Conservation (phyloP, 2,888 invertebrate genomes). For the Allacma fusca region DNA sequence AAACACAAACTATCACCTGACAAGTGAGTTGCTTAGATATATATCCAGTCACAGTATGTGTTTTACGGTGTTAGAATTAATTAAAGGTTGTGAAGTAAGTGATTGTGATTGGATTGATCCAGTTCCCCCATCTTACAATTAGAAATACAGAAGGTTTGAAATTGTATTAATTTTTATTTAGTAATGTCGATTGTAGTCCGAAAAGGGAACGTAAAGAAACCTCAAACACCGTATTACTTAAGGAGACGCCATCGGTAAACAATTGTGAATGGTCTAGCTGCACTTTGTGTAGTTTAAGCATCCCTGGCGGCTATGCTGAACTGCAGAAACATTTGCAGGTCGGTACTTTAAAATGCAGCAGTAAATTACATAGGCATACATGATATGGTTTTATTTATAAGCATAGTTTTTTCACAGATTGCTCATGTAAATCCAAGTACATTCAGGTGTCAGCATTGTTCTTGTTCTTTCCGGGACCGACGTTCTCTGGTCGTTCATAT, state of each 20-base stretch:
- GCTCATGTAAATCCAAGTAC: background rate
- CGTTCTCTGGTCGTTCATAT: background rate
- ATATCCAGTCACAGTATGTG: too few species aligned
- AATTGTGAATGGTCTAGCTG: background rate
- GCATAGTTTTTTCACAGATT: background rate
- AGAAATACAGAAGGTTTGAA: too few species aligned
- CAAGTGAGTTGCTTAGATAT: too few species aligned
- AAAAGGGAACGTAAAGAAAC: too few species aligned
- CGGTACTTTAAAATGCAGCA: background rate
- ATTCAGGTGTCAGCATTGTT: conserved; percentile 11
- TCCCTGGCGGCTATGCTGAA: background rate
- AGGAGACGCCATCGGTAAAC: background rate
- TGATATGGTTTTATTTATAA: background rate
- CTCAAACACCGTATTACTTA: background rate
- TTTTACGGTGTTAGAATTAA: too few species aligned
- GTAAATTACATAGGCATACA: background rate
- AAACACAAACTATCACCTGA: too few species aligned
- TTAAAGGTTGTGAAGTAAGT: too few species aligned
- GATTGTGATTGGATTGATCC: too few species aligned
- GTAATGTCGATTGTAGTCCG: too few species aligned
- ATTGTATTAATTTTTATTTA: too few species aligned
- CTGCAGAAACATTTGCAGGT: conserved; percentile 2
- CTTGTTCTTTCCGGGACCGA: conserved; percentile 1
- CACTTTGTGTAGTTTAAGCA: background rate
- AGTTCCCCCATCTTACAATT: too few species aligned